A percentile compares a stretch with the other conserved stretches of the same genome.
Evolutionary conservation across 2,888 invertebrate genomes (phyloP).

Genomic region (Operophtera brumata): DNA sequence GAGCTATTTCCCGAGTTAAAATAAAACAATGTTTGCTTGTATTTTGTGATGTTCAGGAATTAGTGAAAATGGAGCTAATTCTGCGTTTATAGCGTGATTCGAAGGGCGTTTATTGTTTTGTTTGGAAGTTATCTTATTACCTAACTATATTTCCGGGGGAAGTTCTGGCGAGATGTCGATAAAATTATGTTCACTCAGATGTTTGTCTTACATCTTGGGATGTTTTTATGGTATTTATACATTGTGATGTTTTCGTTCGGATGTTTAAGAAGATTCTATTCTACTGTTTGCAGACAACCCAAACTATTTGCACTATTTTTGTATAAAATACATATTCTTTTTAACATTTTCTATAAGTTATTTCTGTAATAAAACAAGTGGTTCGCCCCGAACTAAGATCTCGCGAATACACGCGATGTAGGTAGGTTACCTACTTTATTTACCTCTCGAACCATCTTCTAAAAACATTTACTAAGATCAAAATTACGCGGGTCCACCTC

Average conservation of each 20-base stretch:
- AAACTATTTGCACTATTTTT: too few species aligned
- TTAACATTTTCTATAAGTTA: too few species aligned
- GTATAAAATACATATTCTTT: too few species aligned
- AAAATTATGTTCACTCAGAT: conserved; percentile 2
- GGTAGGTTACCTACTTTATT: too few species aligned
- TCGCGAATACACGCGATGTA: too few species aligned
- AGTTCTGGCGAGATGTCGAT: not conserved
- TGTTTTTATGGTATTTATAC: not conserved
- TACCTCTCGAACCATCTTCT: too few species aligned
- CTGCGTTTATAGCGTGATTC: conserved; percentile 31
- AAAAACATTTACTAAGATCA: too few species aligned
- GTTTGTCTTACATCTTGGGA: conserved; percentile 7
- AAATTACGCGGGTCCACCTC: too few species aligned
- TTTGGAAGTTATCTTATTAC: conserved; percentile 13
- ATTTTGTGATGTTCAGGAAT: conserved; percentile 34
- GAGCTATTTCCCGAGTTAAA: conserved; percentile 39
- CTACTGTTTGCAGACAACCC: too few species aligned
- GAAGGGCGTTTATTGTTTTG: conserved; percentile 10
- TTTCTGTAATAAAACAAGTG: too few species aligned
- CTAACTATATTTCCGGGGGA: not conserved
- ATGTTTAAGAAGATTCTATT: not conserved
- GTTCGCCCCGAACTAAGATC: too few species aligned
- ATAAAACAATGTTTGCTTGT: conserved; percentile 44
- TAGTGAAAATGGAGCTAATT: conserved; percentile 36
- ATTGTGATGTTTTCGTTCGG: not conserved